These are phyloP conservation scores for Scaptomyza caliginosa DNA, from an alignment of 2,888 invertebrate species.

Conservation along the genomic window DNA sequence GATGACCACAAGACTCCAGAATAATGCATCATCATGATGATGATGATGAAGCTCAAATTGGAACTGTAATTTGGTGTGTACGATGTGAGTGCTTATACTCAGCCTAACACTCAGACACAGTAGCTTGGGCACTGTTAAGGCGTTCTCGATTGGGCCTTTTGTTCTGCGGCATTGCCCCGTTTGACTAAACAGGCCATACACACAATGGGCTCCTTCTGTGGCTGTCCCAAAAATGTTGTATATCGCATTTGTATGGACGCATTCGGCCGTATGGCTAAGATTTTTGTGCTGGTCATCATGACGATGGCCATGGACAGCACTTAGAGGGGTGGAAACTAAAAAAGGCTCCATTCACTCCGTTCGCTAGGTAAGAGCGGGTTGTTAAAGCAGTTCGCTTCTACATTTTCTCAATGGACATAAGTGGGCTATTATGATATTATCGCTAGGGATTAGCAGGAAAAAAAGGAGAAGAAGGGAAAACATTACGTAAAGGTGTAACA, in stretches of 20 bases:
- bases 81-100: conserved; percentile 45
- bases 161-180: conserved; percentile 62
- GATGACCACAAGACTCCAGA: conserved; percentile 38
- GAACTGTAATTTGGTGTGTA: conserved; percentile 63
- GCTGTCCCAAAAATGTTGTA: conserved; percentile 60
- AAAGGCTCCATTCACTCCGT: conserved; percentile 24
- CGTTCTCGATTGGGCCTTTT: conserved; percentile 63
- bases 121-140: conserved; percentile 34
- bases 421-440: conserved; percentile 65
- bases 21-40: conserved; percentile 33
- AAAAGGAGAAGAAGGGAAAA: conserved; percentile 14
- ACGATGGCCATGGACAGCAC: conserved; percentile 56
- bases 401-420: conserved; percentile 45
- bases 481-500: conserved; percentile 45
- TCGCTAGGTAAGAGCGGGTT: conserved; percentile 49
- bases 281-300: conserved; percentile 75
- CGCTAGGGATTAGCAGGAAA: conserved; percentile 52
- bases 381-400: conserved; percentile 44
- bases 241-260: conserved; percentile 61
- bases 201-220: conserved; percentile 56
- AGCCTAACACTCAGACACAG: conserved; percentile 29
- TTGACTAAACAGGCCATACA: conserved; percentile 62
- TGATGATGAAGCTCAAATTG: conserved; percentile 59
- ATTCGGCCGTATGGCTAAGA: conserved; percentile 75
- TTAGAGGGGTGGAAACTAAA: conserved; percentile 4